phyloP scores from a whole-genome alignment of 2,113 vertebrate species.

The Pantherophis guttatus region DNA sequence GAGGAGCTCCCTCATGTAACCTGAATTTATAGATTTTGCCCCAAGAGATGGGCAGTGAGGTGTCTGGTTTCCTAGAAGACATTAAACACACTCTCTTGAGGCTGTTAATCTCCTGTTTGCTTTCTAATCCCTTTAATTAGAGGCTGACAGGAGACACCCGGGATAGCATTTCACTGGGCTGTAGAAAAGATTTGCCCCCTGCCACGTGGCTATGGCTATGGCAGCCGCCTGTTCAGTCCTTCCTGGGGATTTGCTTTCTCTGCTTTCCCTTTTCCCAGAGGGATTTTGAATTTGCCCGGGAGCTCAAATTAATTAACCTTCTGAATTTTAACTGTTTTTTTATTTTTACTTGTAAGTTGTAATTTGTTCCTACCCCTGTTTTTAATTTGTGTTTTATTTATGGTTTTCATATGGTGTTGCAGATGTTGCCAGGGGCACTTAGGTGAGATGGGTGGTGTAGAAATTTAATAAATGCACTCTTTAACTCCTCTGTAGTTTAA shows the following conservation, averaged over 20 bases:
- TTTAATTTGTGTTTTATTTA: background rate
- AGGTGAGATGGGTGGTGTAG: background rate
- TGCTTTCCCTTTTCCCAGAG: background rate
- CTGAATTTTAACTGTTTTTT: background rate
- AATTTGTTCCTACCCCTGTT: background rate
- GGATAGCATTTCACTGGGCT: background rate
- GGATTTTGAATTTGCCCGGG: background rate
- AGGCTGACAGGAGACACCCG: background rate
- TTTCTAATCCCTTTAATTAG: slow-evolving; percentile 17
- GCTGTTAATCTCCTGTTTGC: background rate
- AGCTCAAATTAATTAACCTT: background rate
- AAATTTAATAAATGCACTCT: background rate
- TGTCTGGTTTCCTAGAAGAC: background rate
- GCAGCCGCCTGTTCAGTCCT: background rate
- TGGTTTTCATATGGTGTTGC: background rate
- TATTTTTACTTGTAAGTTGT: background rate
- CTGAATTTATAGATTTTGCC: background rate
- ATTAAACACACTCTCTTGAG: background rate
- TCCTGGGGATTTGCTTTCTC: background rate
- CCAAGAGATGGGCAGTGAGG: too few species aligned
- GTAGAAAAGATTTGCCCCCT: background rate
- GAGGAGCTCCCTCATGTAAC: background rate
- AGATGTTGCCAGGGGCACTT: background rate
- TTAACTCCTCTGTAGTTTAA: background rate
- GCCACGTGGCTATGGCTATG: background rate